Evolutionary conservation across 2,797 vertebrate genomes (phyloP).

Genomic region (Nothura maculosa): DNA sequence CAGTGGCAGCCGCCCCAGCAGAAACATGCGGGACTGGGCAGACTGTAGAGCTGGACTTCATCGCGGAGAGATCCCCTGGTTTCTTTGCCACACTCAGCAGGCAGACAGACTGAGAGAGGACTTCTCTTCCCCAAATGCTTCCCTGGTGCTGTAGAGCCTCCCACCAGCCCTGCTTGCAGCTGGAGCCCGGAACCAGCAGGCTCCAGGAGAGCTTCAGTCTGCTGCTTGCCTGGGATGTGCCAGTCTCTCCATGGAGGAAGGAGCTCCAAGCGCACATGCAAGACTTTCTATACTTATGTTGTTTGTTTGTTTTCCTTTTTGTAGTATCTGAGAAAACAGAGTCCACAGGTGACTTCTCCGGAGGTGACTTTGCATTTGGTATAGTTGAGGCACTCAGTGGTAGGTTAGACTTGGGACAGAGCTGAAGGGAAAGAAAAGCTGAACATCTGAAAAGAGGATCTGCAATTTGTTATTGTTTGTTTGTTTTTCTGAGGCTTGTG

Average conservation of each 20-base stretch:
- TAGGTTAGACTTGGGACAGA: not conserved
- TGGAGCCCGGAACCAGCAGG: rapidly evolving
- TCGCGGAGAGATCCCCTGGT: not conserved
- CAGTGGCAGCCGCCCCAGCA: rapidly evolving
- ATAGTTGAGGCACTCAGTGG: not conserved
- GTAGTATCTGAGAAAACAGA: not conserved
- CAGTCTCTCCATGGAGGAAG: not conserved
- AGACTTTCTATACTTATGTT: not conserved
- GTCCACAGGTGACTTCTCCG: not conserved
- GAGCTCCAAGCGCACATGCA: not conserved
- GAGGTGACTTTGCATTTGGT: not conserved
- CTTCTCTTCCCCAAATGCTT: rapidly evolving
- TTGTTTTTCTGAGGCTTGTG: not conserved
- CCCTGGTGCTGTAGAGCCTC: not conserved
- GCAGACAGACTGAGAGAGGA: not conserved
- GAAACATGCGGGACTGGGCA: not conserved
- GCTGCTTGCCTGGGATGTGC: not conserved
- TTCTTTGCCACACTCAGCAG: not conserved
- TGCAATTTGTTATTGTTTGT: not conserved
- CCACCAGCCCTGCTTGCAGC: not conserved
- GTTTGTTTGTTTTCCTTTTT: not conserved
- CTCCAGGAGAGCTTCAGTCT: rapidly evolving
- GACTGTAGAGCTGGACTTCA: not conserved
- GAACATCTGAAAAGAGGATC: not conserved
- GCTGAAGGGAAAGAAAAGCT: not conserved